Evolutionary conservation across 2,797 vertebrate genomes (phyloP).

Genomic region (Halcyon leucocephala): DNA sequence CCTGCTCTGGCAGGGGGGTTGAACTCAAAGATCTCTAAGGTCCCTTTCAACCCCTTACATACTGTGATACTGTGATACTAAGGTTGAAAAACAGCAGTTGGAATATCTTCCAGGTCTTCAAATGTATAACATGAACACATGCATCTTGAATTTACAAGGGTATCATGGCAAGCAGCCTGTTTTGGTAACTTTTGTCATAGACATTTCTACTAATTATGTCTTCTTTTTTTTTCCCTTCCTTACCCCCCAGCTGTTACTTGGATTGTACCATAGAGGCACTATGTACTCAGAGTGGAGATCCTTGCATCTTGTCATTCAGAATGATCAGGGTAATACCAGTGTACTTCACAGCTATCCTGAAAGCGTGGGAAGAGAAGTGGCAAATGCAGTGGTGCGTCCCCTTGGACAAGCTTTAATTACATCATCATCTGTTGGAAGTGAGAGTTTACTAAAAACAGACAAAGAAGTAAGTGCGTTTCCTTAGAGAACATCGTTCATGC

Average conservation of each 20-base stretch:
- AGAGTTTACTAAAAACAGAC: conserved; percentile 94
- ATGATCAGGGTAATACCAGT: conserved; percentile 94
- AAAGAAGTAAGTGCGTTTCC: conserved; percentile 88
- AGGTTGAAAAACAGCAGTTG: not conserved
- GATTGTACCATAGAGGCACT: conserved; percentile 77
- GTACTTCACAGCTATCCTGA: conserved; percentile 94
- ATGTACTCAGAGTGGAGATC: conserved; percentile 99
- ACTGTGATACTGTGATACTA: too few species aligned
- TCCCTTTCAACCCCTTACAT: too few species aligned
- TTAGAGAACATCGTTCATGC: not conserved
- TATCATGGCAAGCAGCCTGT: not conserved
- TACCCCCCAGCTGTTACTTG: conserved; percentile 64
- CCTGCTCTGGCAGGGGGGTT: too few species aligned
- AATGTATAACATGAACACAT: fast-evolving
- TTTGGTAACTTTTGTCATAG: not conserved
- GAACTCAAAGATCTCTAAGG: too few species aligned
- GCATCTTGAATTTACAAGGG: not conserved
- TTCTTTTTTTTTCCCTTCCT: not conserved
- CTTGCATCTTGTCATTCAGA: conserved; percentile 93
- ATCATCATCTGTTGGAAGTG: conserved; percentile 81
- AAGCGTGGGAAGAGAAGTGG: conserved; percentile 92
- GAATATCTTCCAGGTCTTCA: not conserved
- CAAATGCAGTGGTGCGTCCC: conserved; percentile 92
- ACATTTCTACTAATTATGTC: not conserved
- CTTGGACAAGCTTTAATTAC: conserved; percentile 89